phyloP scores from a whole-genome alignment of 2,888 invertebrate species.

The Trichopria drosophilae region DNA sequence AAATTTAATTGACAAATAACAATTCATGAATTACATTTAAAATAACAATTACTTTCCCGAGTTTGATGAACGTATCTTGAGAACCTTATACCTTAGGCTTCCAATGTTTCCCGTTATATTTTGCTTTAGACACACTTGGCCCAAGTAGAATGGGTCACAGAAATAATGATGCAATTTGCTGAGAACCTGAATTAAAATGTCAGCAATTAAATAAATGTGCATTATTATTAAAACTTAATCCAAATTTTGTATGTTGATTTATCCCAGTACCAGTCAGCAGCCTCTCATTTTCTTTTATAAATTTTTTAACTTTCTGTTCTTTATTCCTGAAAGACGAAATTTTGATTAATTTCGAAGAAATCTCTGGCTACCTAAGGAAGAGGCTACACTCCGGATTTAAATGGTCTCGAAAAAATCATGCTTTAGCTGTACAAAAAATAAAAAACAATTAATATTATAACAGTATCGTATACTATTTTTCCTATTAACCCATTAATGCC shows the following conservation, averaged over 20 bases:
- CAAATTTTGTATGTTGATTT: neutral
- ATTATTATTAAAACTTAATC: neutral
- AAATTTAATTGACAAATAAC: too few relatives aligned
- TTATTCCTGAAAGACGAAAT: neutral
- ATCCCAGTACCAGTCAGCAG: too few relatives aligned
- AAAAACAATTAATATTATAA: too few relatives aligned
- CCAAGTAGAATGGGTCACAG: conserved; percentile 14
- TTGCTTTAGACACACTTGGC: conserved; percentile 9
- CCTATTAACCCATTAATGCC: too few relatives aligned
- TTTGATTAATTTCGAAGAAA: conserved; percentile 2
- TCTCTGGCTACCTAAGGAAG: neutral
- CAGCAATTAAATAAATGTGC: neutral
- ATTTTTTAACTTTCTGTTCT: conserved; percentile 2
- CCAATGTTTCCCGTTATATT: conserved; percentile 15
- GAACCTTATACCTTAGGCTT: conserved; percentile 12
- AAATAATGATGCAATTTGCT: conserved; percentile 5
- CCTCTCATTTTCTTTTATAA: conserved; percentile 1
- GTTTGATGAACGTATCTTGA: conserved; percentile 9
- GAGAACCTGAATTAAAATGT: neutral
- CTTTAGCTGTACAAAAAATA: neutral
- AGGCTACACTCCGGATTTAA: neutral
- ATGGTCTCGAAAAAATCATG: conserved; percentile 1
- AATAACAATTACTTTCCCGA: conserved; percentile 5
- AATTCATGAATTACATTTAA: too few relatives aligned
- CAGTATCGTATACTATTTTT: too few relatives aligned